Conservation (phyloP, 2,888 invertebrate genomes). For the Leptopilina myrica region DNA sequence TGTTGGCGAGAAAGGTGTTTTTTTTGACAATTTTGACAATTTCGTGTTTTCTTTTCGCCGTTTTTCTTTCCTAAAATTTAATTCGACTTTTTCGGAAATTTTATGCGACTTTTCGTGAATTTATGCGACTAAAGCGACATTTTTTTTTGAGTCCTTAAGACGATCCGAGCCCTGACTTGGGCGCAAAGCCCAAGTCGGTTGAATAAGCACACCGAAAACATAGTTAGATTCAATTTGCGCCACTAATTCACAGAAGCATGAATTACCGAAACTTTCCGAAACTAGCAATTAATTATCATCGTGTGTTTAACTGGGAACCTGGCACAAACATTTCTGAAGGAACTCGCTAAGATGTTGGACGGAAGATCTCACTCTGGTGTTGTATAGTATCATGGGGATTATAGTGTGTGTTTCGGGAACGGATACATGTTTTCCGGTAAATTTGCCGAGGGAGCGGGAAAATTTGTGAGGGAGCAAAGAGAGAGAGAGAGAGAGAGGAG, state of each 20-base stretch:
- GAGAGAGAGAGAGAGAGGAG: slow-evolving; percentile 41
- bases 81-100: too few species aligned
- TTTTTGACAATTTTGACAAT: too few species aligned
- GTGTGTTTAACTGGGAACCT: slow-evolving; percentile 21
- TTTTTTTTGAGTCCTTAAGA: too few species aligned
- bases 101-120: too few species aligned
- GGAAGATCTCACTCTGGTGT: neutral
- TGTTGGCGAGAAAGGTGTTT: too few species aligned
- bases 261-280: slow-evolving; percentile 1
- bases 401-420: slow-evolving; percentile 22
- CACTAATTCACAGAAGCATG: neutral
- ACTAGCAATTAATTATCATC: slow-evolving; percentile 18
- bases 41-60: too few species aligned
- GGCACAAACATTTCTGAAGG: slow-evolving; percentile 1
- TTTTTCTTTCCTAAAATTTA: too few species aligned
- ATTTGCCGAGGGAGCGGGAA: slow-evolving; percentile 50
- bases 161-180: too few species aligned
- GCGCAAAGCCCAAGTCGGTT: too few species aligned
- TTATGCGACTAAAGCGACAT: too few species aligned
- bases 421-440: slow-evolving; percentile 52
- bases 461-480: slow-evolving; percentile 41
- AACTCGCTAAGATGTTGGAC: neutral
- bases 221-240: neutral
- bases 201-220: too few species aligned
- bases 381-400: neutral